Evolutionary conservation across 2,888 invertebrate genomes (phyloP), one percentile per base, ranked within the genome.

Genomic region (Ormyrus labotus): DNA sequence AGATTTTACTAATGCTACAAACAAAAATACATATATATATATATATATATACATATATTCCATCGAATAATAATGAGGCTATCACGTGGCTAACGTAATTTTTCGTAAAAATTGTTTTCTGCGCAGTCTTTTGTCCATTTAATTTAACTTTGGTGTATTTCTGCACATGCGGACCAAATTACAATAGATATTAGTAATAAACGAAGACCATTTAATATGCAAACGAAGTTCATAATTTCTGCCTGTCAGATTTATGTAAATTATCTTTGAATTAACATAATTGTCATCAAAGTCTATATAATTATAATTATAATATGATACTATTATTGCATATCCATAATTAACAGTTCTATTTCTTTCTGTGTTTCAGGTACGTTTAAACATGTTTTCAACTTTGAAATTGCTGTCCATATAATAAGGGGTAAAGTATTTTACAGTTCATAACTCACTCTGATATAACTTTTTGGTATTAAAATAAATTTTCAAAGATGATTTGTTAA

Each of bases 351-450:
- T 9, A 73, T 70, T 80, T 81, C 51, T 10, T 45, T 78, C 64
- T 82, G 11, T 83, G 83, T 85, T 83, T 7, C 83, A 83, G 83
- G 84, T 84, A 83, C 61, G 84, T 84, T 10, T 57, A 57, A 9
- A 10, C 53, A 53, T 53, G 53, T 53, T 10, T 7, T 53, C 53
- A 19, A 19, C 19, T 19, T 19, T 19, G 19, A 10, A 10, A 57
- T 69, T 55, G 19, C 19, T 11, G 5, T 34, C 55, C n/a, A 7
- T 64, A 11, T 64, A 69, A 51, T 57, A 55, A 61, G 50, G 9
- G 8, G 11, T 50, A 13, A 50, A 9, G 1, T n/a, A 45, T 57
- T 57, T 45, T 11, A 50, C 53, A 11, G 3, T 48, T 8, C 48
- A 1, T 64, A 64, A 7, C 50, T 65, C n/a, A 7, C 13, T 51